A percentile compares a stretch with the other conserved stretches of the same genome.
Conservation (phyloP, 2,888 invertebrate genomes). For the Kuschelorhynchus macadamiae region DNA sequence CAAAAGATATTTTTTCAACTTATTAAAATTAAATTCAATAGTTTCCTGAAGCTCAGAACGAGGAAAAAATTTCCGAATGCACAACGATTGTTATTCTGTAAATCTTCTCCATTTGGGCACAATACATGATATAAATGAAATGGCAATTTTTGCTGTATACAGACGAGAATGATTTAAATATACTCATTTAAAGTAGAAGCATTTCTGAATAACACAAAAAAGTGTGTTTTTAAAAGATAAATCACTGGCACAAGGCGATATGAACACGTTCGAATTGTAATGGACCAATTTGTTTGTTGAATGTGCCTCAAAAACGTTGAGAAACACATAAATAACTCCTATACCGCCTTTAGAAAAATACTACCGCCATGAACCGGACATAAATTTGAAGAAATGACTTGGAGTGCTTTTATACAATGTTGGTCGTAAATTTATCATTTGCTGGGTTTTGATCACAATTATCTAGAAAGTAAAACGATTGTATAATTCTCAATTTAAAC, state of each 20-base stretch:
- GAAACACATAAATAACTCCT: constrained; percentile 37
- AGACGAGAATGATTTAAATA: constrained; percentile 3
- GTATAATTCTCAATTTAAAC: too few relatives aligned
- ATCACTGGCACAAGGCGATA: constrained; percentile 25
- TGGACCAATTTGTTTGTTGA: constrained; percentile 46
- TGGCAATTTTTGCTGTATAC: background rate
- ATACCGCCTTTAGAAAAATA: constrained; percentile 25
- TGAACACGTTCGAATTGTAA: constrained; percentile 45
- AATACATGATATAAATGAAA: too few relatives aligned
- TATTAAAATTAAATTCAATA: too few relatives aligned
- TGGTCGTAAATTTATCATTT: too few relatives aligned
- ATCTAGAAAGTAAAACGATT: too few relatives aligned
- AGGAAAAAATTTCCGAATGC: too few relatives aligned
- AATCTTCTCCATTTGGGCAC: too few relatives aligned
- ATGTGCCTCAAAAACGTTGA: constrained; percentile 25
- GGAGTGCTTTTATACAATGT: background rate
- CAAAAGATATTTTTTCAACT: too few relatives aligned
- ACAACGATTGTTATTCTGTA: background rate
- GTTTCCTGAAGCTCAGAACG: too few relatives aligned
- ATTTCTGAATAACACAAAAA: constrained; percentile 9
- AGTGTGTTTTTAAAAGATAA: background rate
- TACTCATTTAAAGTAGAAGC: constrained; percentile 16
- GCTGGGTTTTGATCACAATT: too few relatives aligned
- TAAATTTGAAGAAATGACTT: constrained; percentile 20
- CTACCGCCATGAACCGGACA: constrained; percentile 13